phyloP scores from a whole-genome alignment of 2,113 vertebrate species.

The Catharus minimus region DNA sequence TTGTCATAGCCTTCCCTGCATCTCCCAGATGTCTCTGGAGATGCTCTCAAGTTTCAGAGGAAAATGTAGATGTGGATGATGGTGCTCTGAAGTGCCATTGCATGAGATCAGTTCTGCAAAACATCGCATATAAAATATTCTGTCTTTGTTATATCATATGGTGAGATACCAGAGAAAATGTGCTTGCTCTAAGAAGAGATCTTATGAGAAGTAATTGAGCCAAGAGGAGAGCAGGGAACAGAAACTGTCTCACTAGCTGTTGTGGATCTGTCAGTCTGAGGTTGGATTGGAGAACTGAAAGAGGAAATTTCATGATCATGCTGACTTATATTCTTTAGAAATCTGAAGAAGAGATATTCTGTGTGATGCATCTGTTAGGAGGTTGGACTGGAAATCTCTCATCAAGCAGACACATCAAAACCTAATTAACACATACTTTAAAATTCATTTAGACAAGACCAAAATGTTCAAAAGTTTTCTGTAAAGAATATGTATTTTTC shows the following conservation, averaged over 20 bases:
- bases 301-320: background rate
- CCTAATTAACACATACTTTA: background rate
- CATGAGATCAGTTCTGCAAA: background rate
- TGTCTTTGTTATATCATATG: background rate
- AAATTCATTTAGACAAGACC: background rate
- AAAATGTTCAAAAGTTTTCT: background rate
- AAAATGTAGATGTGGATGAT: background rate
- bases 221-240: background rate
- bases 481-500: background rate
- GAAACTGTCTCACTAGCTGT: background rate
- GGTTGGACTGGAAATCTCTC: background rate
- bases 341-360: background rate
- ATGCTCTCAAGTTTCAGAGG: background rate
- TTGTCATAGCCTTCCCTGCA: background rate
- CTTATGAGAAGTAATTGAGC: background rate
- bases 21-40: background rate
- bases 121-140: background rate
- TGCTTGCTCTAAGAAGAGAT: background rate
- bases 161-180: background rate
- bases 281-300: background rate
- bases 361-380: background rate
- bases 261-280: background rate
- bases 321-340: background rate
- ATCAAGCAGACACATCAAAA: background rate
- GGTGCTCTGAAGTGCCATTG: background rate